Base-by-base conservation (phyloP, 2,113 vertebrate genomes). In the Typhlomys cinereus region DNA sequence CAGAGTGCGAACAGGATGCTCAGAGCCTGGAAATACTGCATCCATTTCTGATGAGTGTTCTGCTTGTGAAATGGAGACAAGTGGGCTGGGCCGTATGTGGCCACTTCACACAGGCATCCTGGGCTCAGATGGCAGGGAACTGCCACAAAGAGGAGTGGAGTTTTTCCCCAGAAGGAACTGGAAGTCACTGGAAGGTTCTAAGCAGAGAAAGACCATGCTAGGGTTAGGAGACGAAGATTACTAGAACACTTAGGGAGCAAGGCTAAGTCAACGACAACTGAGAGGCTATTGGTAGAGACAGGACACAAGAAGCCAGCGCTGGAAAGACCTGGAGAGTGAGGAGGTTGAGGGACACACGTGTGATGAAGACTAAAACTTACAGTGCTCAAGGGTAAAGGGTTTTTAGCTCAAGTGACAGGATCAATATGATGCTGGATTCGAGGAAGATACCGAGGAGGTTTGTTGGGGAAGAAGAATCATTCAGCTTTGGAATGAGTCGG, bases 401-500 rank as follows among this genome's bases (percentile, higher is more conserved):
- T 23, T 80, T 89, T 71, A 67, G 69, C 76, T 48, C 61, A 3
- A 44, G 36, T 82, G 15, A 52, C 54, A 59, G 5, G 18, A 41
- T 31, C 64, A 52, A 12, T 87, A 18, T 41, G 54, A 61, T 52
- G 39, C 59, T 84, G 64, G 4, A 73, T 80, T 41, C 57, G 20
- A 84, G n/a, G 52, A 25, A 59, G 36, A 29, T 31, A 78, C 8
- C 69, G n/a, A 75, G 17, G 52, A 86, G 9, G 4, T 54, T 81
- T 66, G 34, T 12, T 9, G 31, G 3, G 31, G 31, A 14, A 83
- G 73, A 64, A 64, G 78, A 84, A 57, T 27, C 20, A 3, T 81
- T 75, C 27, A 31, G 17, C 75, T 95, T 90, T 71, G 29, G 66
- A 67, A 75, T 86, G 62, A 76, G 15, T 90, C 66, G 75, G 50